These are phyloP conservation scores for Platygyra sinensis DNA, from an alignment of 64 coral and sea anemone genomes.

Conservation along the genomic window DNA sequence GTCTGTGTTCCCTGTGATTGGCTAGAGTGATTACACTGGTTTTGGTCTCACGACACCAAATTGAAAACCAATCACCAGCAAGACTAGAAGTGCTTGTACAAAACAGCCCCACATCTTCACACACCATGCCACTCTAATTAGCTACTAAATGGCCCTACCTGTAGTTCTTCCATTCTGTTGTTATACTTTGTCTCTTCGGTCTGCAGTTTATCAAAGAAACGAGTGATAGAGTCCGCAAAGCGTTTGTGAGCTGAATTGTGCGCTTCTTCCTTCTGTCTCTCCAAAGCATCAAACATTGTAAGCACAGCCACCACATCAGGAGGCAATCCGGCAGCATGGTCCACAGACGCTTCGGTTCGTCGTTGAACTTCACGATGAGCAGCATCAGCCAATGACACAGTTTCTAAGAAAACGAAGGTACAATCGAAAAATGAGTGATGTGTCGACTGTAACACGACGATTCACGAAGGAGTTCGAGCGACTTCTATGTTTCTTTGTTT, in stretches of 20 bases:
- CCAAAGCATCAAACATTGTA: conserved; percentile 78
- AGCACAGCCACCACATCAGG: conserved; percentile 86
- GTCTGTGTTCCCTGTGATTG: no score
- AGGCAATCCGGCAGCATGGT: conserved; percentile 85
- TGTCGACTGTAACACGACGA: no score
- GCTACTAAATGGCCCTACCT: conserved; percentile 51
- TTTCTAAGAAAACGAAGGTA: conserved; percentile 52
- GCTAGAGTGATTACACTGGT: no score
- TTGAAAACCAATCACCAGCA: no score
- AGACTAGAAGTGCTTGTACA: no score
- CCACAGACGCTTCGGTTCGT: conserved; percentile 85
- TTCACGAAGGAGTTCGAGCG: no score
- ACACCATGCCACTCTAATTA: neutral
- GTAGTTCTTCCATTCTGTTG: conserved; percentile 94
- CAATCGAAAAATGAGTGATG: neutral
- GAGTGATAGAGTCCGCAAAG: conserved; percentile 77
- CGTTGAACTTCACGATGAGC: conserved; percentile 89
- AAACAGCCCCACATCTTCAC: no score
- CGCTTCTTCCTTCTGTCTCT: conserved; percentile 68
- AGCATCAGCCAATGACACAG: conserved; percentile 76
- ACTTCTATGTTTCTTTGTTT: no score
- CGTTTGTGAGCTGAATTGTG: conserved; percentile 83
- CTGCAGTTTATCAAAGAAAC: conserved; percentile 95
- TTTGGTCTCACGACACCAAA: no score
- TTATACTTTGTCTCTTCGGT: conserved; percentile 92